These are phyloP conservation scores for Macquaria ambigua DNA, from an alignment of 2,113 vertebrate species.

Conservation along the genomic window DNA sequence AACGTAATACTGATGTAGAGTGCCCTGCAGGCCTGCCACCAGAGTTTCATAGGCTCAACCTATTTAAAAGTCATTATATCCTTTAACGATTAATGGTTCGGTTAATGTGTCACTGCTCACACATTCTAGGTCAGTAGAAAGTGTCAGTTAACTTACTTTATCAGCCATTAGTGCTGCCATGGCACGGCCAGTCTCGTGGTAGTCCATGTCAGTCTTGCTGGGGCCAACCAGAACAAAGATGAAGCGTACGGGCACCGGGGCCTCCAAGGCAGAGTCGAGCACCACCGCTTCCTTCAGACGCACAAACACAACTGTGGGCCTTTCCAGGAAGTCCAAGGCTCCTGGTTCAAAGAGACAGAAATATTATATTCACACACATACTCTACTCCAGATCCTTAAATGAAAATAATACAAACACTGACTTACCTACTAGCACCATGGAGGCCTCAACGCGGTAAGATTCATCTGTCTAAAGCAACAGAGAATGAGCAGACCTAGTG, in stretches of 20 bases:
- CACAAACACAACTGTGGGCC: conserved; percentile 87
- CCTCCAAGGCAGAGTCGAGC: conserved; percentile 82
- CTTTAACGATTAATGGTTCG: neutral
- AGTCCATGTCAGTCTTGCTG: conserved; percentile 79
- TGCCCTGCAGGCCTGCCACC: neutral
- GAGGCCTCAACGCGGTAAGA: conserved; percentile 87
- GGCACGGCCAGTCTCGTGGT: conserved; percentile 89
- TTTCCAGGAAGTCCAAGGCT: conserved; percentile 83
- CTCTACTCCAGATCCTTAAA: neutral
- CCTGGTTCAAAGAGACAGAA: conserved; percentile 65
- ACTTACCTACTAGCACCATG: conserved; percentile 91
- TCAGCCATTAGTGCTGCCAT: conserved; percentile 93
- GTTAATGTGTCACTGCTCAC: neutral
- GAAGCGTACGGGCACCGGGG: conserved; percentile 87
- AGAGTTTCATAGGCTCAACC: neutral
- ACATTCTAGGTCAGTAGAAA: neutral
- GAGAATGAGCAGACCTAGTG: neutral
- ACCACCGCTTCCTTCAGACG: conserved; percentile 85
- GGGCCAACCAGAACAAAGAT: conserved; percentile 91
- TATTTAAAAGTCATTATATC: neutral
- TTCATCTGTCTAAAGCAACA: conserved; percentile 77
- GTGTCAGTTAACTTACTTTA: conserved; percentile 80
- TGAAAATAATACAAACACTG: neutral
- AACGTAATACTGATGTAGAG: too few species aligned
- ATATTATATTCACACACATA: neutral